A percentile compares a stretch with the other conserved stretches of the same genome.
These are phyloP conservation scores for Naja naja DNA, from an alignment of 2,113 vertebrate species.

Conservation along the genomic window DNA sequence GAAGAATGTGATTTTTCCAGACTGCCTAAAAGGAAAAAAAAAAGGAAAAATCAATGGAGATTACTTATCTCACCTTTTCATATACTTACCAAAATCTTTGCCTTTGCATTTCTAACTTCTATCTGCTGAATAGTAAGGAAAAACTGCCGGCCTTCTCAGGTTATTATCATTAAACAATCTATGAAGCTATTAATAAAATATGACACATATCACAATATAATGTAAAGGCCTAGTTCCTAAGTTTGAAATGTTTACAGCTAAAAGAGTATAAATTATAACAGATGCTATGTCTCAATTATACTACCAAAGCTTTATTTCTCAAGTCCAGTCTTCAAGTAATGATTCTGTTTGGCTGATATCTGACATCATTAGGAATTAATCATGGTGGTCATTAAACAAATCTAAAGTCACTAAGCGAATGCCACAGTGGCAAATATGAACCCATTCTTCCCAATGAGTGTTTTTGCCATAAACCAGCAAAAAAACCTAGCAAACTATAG, in stretches of 20 bases:
- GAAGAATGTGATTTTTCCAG: slow-evolving; percentile 8
- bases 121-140: neutral
- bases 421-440: neutral
- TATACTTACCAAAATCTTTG: neutral
- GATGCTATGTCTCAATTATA: neutral
- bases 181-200: rapidly evolving
- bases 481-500: neutral
- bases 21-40: slow-evolving; percentile 44
- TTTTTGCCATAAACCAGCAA: neutral
- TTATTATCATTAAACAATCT: neutral
- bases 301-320: neutral
- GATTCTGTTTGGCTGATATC: neutral
- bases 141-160: neutral
- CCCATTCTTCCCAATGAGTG: neutral
- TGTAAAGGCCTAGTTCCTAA: neutral
- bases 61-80: neutral
- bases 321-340: neutral
- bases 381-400: neutral
- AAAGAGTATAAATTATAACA: neutral
- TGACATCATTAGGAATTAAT: neutral
- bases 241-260: neutral
- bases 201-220: neutral
- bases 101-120: neutral
- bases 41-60: neutral
- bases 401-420: neutral